Evolutionary conservation across 2,888 invertebrate genomes (phyloP), one percentile per base, ranked within the genome.

Genomic region (Ornithoptera alexandrae): DNA sequence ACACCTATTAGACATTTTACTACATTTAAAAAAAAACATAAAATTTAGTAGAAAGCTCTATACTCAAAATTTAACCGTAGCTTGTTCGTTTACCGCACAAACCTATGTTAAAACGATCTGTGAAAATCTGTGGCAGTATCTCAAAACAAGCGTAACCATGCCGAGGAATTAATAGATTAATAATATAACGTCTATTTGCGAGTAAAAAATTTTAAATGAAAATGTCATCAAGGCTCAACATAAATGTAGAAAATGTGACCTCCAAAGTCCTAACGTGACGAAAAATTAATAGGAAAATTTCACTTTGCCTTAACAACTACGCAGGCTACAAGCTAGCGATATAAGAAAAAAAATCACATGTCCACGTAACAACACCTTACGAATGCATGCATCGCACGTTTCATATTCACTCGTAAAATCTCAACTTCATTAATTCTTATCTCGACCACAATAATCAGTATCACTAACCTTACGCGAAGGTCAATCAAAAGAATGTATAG

Each of bases 401-500:
- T 80, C 80, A 75, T 82, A 85, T 78, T 79, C 82, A 84, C 81
- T 81, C 82, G 83, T 79, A 81, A 65, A 81, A 82, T 79, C 81
- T 85, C 83, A 81, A 84, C 84, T 82, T 79, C 82, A 81, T 80
- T 76, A 86, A 86, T 86, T 84, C 85, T 83, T 79, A 84, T 82
- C 84, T 84, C 82, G 82, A 84, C 84, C 88, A 86, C 83, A 85
- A 84, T 85, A 87, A 88, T 82, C 89, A 90, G 86, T 92, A 92
- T 92, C 92, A 92, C 92, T 92, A 92, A 92, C 92, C 92, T 92
- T 92, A 84, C 90, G 75, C 84, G 87, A 92, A 92, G 92, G 92
- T 92, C 90, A 92, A 92, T 91, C 82, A 80, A 90, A 89, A 92
- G 92, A 92, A 92, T 92, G 92, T 92, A 90, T 90, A 89, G 90